Evolutionary conservation across 30 jellyfish, hydroid and myxozoan species (phyloP).

Genomic region (Turritopsis dohrnii): DNA sequence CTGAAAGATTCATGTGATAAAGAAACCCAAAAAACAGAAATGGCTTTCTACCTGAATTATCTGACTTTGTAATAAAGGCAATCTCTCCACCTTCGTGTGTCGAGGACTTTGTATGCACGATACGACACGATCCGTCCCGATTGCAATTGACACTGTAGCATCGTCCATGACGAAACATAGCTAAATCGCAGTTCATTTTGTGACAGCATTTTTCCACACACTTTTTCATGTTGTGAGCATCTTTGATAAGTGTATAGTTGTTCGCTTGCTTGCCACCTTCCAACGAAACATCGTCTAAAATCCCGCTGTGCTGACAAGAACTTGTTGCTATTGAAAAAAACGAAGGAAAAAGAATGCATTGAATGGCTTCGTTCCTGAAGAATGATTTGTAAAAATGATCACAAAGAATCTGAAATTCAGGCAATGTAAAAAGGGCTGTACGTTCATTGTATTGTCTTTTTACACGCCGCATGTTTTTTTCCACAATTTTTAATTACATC

Average conservation of each 20-base stretch:
- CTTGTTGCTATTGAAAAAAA: not conserved
- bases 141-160: constrained; percentile 76
- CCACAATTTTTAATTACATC: too few relatives aligned
- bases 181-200: constrained; percentile 63
- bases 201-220: constrained; percentile 74
- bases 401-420: too few relatives aligned
- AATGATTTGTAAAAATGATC: too few relatives aligned
- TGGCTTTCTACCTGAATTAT: constrained; percentile 10
- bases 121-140: constrained; percentile 71
- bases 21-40: too few relatives aligned
- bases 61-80: constrained; percentile 51
- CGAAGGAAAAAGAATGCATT: not conserved
- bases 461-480: too few relatives aligned
- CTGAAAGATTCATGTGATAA: too few relatives aligned
- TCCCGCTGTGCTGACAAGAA: constrained; percentile 74
- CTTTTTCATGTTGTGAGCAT: constrained; percentile 37
- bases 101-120: constrained; percentile 39
- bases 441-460: too few relatives aligned
- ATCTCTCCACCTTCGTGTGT: constrained; percentile 47
- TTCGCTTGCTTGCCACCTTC: constrained; percentile 65
- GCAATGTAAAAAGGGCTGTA: too few relatives aligned
- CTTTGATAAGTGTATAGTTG: constrained; percentile 54
- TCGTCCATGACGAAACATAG: constrained; percentile 50
- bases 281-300: constrained; percentile 55
- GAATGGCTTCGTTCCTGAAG: too few relatives aligned